Evolutionary conservation across 2,888 invertebrate genomes (phyloP).

Genomic region (Tiliacea aurago): DNA sequence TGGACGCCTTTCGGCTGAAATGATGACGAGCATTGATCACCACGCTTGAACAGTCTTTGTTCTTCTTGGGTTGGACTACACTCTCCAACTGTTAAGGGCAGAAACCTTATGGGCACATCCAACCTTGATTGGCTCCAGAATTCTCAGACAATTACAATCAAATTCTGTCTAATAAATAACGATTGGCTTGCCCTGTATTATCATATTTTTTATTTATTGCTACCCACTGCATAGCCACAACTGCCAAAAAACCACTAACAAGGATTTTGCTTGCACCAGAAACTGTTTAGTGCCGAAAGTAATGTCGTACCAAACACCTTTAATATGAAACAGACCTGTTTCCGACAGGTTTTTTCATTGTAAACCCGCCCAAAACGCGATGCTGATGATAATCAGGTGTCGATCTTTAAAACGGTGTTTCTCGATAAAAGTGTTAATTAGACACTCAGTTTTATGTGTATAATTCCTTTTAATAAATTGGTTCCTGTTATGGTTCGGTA

Average conservation of each 20-base stretch:
- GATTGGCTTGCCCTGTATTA: neutral
- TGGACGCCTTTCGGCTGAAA: too few relatives aligned
- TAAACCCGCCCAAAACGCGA: neutral
- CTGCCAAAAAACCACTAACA: constrained; percentile 16
- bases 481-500: neutral
- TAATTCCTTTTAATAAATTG: neutral
- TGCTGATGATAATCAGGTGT: constrained; percentile 26
- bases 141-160: neutral
- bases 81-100: neutral
- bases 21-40: too few relatives aligned
- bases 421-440: constrained; percentile 23
- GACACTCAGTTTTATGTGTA: neutral
- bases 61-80: too few relatives aligned
- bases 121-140: neutral
- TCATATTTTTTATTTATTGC: neutral
- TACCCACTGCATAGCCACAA: neutral
- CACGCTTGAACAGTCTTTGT: too few relatives aligned
- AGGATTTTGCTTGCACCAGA: neutral
- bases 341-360: constrained; percentile 42
- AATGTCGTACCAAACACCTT: constrained; percentile 28
- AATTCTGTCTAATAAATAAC: neutral
- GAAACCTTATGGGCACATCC: neutral
- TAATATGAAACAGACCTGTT: constrained; percentile 19
- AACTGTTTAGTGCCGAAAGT: constrained; percentile 9
- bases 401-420: constrained; percentile 27